These are phyloP conservation scores for Perca fluviatilis DNA, from an alignment of 2,113 vertebrate genomes.

Conservation along the genomic window DNA sequence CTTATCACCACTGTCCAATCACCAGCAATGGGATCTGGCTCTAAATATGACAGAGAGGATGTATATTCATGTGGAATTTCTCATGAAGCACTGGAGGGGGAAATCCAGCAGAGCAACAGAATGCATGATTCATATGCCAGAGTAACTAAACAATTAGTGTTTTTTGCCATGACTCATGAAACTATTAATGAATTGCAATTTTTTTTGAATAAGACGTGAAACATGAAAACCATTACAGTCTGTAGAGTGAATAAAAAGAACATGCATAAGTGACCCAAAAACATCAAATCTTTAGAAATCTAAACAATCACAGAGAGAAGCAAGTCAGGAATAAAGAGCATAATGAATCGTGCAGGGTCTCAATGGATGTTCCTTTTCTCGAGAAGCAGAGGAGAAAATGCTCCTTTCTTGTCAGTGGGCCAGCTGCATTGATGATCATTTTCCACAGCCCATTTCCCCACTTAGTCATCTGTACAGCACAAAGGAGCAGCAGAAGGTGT, in stretches of 20 bases:
- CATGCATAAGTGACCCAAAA: constrained; percentile 7
- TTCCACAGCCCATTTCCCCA: constrained; percentile 85
- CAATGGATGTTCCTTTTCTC: constrained; percentile 65
- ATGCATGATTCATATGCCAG: constrained; percentile 20
- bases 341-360: constrained; percentile 40
- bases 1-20: constrained; percentile 56
- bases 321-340: constrained; percentile 57
- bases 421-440: constrained; percentile 83
- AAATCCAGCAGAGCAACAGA: constrained; percentile 33
- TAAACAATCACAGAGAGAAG: constrained; percentile 40
- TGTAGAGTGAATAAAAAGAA: constrained; percentile 21
- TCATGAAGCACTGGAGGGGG: constrained; percentile 25
- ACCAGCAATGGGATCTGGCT: constrained; percentile 19
- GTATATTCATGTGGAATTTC: constrained; percentile 34
- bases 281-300: constrained; percentile 45
- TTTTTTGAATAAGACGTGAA: constrained; percentile 22
- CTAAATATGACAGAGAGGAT: constrained; percentile 32
- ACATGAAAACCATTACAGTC: constrained; percentile 12
- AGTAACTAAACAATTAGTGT: constrained; percentile 32
- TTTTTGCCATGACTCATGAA: constrained; percentile 13
- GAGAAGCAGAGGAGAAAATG: constrained; percentile 55
- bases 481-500: constrained; percentile 81
- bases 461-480: constrained; percentile 82
- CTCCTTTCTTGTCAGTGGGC: constrained; percentile 70
- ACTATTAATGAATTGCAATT: background rate